These are phyloP conservation scores for Poecilia wingei DNA, from an alignment of 2,797 vertebrate species.

Conservation along the genomic window DNA sequence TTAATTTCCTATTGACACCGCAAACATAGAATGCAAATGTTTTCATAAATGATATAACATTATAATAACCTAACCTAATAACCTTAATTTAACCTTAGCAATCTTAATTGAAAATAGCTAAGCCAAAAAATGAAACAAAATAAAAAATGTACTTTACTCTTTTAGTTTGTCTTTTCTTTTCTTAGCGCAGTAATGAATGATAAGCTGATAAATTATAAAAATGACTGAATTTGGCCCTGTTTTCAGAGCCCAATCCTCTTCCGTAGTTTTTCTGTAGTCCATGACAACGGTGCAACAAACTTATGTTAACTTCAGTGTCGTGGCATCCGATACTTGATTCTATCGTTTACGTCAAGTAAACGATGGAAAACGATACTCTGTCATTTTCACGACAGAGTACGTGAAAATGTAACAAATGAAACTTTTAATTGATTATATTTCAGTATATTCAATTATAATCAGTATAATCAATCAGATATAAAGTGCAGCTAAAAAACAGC, in stretches of 20 bases:
- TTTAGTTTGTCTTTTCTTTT: background rate
- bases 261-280: background rate
- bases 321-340: background rate
- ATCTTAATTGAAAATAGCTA: background rate
- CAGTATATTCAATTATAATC: too few relatives aligned
- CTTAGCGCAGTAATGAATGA: background rate
- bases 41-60: background rate
- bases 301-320: background rate
- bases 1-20: conserved; percentile 12
- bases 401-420: background rate
- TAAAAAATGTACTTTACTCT: too few relatives aligned
- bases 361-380: too few relatives aligned
- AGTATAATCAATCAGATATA: background rate
- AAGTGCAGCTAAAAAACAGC: background rate
- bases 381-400: background rate
- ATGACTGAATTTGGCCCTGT: background rate
- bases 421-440: background rate
- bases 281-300: background rate
- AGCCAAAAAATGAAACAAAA: background rate
- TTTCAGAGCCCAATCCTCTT: background rate
- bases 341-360: background rate
- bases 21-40: background rate
- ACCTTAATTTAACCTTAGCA: too few relatives aligned
- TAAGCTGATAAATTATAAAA: background rate
- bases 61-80: too few relatives aligned